Conservation (phyloP, 2,113 vertebrate genomes). For the Passer montanus region DNA sequence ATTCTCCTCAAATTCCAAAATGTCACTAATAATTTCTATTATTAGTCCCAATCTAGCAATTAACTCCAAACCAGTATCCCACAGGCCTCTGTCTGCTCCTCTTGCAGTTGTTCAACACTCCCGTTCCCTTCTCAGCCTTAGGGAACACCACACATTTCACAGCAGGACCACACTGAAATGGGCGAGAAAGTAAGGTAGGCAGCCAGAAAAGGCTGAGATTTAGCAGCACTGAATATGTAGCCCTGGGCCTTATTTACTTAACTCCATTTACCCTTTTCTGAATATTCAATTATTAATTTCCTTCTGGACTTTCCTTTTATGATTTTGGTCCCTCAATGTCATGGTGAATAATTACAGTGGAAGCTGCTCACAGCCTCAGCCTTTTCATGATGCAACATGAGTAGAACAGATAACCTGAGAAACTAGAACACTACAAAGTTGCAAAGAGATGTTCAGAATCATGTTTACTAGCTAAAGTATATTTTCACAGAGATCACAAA, state of each 20-base stretch:
- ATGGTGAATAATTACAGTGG: constrained; percentile 39
- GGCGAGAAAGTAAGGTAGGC: not conserved
- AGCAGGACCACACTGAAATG: not conserved
- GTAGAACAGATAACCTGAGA: constrained; percentile 1
- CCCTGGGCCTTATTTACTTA: constrained; percentile 52
- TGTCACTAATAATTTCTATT: not conserved
- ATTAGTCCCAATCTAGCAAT: not conserved
- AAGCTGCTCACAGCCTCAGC: not conserved
- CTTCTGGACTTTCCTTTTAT: constrained; percentile 31
- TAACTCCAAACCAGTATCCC: not conserved
- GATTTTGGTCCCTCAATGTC: constrained; percentile 18
- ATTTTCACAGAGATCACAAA: not conserved
- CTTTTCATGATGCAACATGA: not conserved
- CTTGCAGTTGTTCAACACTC: not conserved
- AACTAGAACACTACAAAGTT: not conserved
- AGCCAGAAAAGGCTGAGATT: constrained; percentile 27
- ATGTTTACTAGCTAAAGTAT: not conserved
- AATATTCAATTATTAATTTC: constrained; percentile 60
- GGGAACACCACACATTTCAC: not conserved
- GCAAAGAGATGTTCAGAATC: not conserved
- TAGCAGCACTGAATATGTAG: not conserved
- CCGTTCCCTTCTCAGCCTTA: not conserved
- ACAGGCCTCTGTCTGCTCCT: not conserved
- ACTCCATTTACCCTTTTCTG: constrained; percentile 38
- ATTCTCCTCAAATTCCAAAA: not conserved